These are phyloP conservation scores for Cygnus olor DNA, from an alignment of 2,797 vertebrate species.

Conservation along the genomic window DNA sequence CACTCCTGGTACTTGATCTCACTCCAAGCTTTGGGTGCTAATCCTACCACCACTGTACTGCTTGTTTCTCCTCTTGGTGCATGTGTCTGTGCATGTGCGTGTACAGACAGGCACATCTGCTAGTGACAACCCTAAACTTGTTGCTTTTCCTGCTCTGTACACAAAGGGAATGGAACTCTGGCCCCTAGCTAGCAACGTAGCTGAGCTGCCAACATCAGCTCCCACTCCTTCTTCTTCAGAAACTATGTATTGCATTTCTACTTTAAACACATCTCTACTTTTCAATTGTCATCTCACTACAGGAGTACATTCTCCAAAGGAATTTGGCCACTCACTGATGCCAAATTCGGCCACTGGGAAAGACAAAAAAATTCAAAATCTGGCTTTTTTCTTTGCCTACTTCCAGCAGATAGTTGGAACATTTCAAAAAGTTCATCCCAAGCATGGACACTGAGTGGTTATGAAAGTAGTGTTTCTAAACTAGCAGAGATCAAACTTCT, in stretches of 20 bases:
- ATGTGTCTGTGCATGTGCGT: background rate
- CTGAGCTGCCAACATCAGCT: background rate
- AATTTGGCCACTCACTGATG: background rate
- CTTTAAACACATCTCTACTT: background rate
- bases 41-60: background rate
- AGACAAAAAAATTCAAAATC: background rate
- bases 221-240: background rate
- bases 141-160: background rate
- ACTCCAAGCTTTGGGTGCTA: slow-evolving; percentile 22
- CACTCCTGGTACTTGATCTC: slow-evolving; percentile 12
- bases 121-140: background rate
- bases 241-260: background rate
- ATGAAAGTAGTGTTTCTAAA: background rate
- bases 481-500: background rate
- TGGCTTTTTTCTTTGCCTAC: background rate
- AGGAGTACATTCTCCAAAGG: background rate
- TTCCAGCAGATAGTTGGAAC: background rate
- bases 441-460: background rate
- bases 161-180: background rate
- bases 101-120: background rate
- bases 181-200: background rate
- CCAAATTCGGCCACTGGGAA: background rate
- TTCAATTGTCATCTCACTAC: background rate
- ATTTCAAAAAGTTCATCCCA: background rate
- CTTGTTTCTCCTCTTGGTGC: background rate